Percentiles rank a stretch among this genome's conserved stretches.
phyloP scores from a whole-genome alignment of 2,888 invertebrate species.

The Trachelus tabidus region DNA sequence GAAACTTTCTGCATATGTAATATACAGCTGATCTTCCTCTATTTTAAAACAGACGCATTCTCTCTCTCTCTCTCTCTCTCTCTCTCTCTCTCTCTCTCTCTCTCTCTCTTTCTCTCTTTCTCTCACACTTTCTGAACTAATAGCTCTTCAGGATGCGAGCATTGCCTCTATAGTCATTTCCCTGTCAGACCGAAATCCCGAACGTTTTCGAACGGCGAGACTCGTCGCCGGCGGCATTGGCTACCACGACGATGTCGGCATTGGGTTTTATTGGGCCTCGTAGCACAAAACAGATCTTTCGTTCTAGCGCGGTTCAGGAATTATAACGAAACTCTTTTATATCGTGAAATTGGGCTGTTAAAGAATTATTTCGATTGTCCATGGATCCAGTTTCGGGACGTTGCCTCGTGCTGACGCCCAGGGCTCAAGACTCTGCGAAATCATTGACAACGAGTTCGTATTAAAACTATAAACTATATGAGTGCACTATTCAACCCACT shows the following conservation, averaged over 20 bases:
- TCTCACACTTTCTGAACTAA: not conserved
- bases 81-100: no score
- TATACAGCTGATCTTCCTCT: not conserved
- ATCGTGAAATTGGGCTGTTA: slow-evolving; percentile 59
- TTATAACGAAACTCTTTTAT: slow-evolving; percentile 46
- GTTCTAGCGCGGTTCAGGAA: slow-evolving; percentile 19
- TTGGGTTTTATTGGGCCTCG: slow-evolving; percentile 41
- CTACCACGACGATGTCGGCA: slow-evolving; percentile 30
- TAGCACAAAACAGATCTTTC: slow-evolving; percentile 28
- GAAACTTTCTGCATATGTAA: not conserved
- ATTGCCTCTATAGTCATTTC: slow-evolving; percentile 40
- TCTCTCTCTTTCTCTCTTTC: no score
- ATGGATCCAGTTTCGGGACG: slow-evolving; percentile 5
- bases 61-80: no score
- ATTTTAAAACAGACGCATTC: not conserved
- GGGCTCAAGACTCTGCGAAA: not conserved
- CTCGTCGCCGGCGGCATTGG: slow-evolving; percentile 6
- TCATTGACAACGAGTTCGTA: not conserved
- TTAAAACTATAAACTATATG: not conserved
- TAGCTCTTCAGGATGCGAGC: slow-evolving; percentile 3
- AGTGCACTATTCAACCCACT: not conserved
- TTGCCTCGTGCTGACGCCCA: not conserved
- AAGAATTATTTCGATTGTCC: slow-evolving; percentile 47
- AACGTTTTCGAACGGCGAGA: not conserved
- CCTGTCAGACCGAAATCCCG: slow-evolving; percentile 41